Conservation (phyloP, 2,797 vertebrate species). For the Anguilla anguilla region DNA sequence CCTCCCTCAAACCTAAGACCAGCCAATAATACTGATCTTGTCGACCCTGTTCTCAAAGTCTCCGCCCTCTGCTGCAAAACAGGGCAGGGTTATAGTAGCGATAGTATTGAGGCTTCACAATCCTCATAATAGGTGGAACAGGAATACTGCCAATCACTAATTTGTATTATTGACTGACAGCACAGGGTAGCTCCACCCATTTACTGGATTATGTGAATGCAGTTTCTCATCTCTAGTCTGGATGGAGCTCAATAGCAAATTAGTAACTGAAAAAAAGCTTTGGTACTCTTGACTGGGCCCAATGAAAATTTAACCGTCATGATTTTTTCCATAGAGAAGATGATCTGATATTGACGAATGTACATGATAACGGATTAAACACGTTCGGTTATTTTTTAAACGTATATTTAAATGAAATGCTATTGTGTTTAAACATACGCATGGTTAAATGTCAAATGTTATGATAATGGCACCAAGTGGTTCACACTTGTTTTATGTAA, state of each 20-base stretch:
- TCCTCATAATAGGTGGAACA: neutral
- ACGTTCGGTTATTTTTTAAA: neutral
- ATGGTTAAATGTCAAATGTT: neutral
- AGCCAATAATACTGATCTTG: neutral
- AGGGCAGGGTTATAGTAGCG: conserved; percentile 30
- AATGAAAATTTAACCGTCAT: neutral
- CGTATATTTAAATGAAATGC: neutral
- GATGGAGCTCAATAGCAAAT: neutral
- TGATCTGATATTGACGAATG: neutral
- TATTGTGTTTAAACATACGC: neutral
- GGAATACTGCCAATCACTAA: neutral
- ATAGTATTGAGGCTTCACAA: neutral
- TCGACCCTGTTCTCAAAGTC: neutral
- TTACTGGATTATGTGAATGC: neutral
- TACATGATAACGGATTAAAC: neutral
- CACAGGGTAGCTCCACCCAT: neutral
- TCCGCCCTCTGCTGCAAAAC: neutral
- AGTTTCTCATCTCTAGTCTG: neutral
- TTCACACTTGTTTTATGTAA: neutral
- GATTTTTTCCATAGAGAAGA: neutral
- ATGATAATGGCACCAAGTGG: neutral
- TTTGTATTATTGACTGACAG: neutral
- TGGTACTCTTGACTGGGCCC: neutral
- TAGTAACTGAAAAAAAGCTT: neutral
- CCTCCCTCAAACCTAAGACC: neutral